These are phyloP conservation scores for Stegastes partitus DNA, from an alignment of 2,113 vertebrate genomes.

Conservation along the genomic window DNA sequence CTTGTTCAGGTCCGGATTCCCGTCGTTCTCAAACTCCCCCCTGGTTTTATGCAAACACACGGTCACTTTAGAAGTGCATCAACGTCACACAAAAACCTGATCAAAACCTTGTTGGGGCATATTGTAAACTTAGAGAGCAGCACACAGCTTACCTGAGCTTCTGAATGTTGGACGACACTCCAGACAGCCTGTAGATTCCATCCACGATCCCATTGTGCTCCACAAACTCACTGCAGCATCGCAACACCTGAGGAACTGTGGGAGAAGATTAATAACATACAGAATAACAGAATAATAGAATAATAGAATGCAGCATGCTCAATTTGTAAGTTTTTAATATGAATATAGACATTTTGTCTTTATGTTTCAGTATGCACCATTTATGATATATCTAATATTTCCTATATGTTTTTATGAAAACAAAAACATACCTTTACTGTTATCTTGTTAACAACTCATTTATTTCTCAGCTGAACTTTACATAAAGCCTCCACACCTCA, in stretches of 20 bases:
- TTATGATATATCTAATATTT: too few species aligned
- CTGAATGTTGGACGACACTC: conserved; percentile 95
- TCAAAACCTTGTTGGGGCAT: background rate
- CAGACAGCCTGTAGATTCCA: conserved; percentile 94
- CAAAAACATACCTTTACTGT: too few species aligned
- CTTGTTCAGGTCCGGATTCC: conserved; percentile 86
- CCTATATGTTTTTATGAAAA: too few species aligned
- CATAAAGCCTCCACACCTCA: too few species aligned
- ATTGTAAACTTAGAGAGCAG: background rate
- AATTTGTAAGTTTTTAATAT: too few species aligned
- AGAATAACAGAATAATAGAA: background rate
- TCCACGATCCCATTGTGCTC: conserved; percentile 93
- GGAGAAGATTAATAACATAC: conserved; percentile 9
- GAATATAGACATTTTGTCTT: too few species aligned
- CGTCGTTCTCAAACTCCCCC: conserved; percentile 90
- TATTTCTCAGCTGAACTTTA: too few species aligned
- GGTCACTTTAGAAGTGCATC: background rate
- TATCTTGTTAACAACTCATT: too few species aligned
- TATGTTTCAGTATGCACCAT: too few species aligned
- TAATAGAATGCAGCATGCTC: background rate
- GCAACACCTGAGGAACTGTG: conserved; percentile 91
- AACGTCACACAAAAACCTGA: too few species aligned
- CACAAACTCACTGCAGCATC: conserved; percentile 91
- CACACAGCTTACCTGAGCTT: conserved; percentile 86
- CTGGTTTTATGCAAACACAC: conserved; percentile 69